phyloP scores from a whole-genome alignment of 2,797 vertebrate species.

The Miichthys miiuy region DNA sequence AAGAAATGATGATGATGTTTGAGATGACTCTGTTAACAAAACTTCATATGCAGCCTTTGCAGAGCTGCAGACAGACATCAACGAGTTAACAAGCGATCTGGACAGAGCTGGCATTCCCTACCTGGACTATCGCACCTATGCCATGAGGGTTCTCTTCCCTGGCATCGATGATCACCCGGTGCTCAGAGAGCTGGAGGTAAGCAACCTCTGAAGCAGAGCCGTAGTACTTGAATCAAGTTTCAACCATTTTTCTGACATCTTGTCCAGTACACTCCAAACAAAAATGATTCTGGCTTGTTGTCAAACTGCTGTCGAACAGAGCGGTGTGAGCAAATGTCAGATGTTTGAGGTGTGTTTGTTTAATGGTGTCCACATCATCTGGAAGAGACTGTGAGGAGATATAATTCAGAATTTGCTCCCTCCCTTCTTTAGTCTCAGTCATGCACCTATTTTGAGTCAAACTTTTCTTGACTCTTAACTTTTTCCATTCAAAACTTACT shows the following conservation, averaged over 20 bases:
- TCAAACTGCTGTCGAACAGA: constrained; percentile 50
- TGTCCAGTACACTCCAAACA: constrained; percentile 39
- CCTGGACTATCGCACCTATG: constrained; percentile 94
- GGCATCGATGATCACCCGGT: constrained; percentile 98
- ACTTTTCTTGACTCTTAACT: constrained; percentile 1
- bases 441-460: neutral
- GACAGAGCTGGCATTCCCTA: constrained; percentile 95
- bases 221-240: constrained; percentile 29
- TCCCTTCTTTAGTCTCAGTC: neutral
- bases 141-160: constrained; percentile 97
- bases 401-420: constrained; percentile 4
- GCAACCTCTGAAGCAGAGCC: constrained; percentile 27
- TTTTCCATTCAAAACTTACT: neutral
- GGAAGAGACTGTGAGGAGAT: constrained; percentile 17
- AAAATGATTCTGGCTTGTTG: constrained; percentile 59
- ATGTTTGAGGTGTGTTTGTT: constrained; percentile 46
- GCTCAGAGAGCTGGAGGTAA: constrained; percentile 95
- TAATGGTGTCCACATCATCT: constrained; percentile 19
- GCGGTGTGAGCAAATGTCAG: constrained; percentile 53
- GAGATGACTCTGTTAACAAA: neutral
- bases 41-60: constrained; percentile 88
- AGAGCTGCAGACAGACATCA: constrained; percentile 97
- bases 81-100: constrained; percentile 95
- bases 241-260: constrained; percentile 35
- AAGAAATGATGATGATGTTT: neutral